A percentile compares a stretch with the other conserved stretches of the same genome.
These are phyloP conservation scores for Strigamia maritima DNA, from an alignment of 2,888 invertebrate species.

Conservation along the genomic window DNA sequence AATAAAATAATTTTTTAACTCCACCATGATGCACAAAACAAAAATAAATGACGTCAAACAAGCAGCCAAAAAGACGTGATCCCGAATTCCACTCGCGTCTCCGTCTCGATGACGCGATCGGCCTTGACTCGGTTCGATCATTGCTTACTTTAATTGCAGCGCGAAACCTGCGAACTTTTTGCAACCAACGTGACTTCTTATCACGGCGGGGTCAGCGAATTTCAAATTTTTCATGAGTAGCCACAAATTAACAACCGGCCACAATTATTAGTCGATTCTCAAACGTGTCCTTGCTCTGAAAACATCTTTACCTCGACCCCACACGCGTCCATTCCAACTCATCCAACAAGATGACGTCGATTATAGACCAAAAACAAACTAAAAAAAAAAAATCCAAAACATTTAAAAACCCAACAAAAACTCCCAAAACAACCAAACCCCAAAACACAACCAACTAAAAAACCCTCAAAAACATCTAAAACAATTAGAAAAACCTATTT, in stretches of 20 bases:
- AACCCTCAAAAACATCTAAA: too few species aligned
- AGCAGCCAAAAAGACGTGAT: background rate
- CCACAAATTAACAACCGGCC: background rate
- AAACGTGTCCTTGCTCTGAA: background rate
- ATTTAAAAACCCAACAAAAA: too few species aligned
- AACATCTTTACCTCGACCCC: slow-evolving; percentile 10
- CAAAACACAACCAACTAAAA: too few species aligned
- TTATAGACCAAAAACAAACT: too few species aligned
- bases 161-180: background rate
- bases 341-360: too few species aligned
- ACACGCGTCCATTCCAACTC: background rate
- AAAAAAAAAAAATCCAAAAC: too few species aligned
- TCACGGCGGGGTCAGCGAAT: slow-evolving; percentile 8
- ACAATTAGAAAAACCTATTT: too few species aligned
- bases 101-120: background rate
- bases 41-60: background rate
- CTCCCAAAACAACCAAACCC: too few species aligned
- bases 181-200: background rate
- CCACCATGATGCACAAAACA: too few species aligned
- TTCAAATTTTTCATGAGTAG: background rate
- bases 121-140: slow-evolving; percentile 15
- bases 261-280: background rate
- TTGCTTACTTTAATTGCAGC: background rate
- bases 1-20: too few species aligned
- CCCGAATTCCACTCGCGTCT: background rate